These are phyloP conservation scores for Amphipoea oculea DNA, from an alignment of 2,888 invertebrate species.

Conservation along the genomic window DNA sequence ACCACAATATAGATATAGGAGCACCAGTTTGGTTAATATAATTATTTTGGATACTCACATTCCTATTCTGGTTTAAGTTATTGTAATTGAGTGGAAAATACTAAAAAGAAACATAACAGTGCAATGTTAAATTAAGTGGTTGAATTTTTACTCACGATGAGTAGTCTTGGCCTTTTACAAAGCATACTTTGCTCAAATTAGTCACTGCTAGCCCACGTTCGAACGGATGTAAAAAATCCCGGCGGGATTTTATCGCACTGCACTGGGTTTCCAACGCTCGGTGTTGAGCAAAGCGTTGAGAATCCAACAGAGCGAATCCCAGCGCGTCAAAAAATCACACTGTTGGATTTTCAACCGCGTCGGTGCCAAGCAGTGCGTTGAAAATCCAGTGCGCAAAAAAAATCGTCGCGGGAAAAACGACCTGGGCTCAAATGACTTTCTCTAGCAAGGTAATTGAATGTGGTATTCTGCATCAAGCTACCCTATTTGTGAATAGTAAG, in stretches of 20 bases:
- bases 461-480: neutral
- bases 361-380: too few species aligned
- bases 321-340: too few species aligned
- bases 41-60: slow-evolving; percentile 29
- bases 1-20: neutral
- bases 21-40: neutral
- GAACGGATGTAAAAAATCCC: too few species aligned
- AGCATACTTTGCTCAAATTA: neutral
- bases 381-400: too few species aligned
- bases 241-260: too few species aligned
- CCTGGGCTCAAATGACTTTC: neutral
- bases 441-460: neutral
- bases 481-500: neutral
- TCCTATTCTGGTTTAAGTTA: slow-evolving; percentile 11
- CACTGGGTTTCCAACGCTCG: too few species aligned
- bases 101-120: slow-evolving; percentile 35
- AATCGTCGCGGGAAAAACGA: too few species aligned
- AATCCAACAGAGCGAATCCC: too few species aligned
- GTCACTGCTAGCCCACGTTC: neutral
- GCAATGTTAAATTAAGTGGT: slow-evolving; percentile 15
- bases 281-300: too few species aligned
- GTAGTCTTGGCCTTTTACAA: neutral
- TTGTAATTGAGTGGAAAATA: slow-evolving; percentile 23
- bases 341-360: too few species aligned
- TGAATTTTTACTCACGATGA: neutral